Evolutionary conservation across 1,140 invertebrate genomes (phyloP).

Genomic region (Saxidomus purpurata): DNA sequence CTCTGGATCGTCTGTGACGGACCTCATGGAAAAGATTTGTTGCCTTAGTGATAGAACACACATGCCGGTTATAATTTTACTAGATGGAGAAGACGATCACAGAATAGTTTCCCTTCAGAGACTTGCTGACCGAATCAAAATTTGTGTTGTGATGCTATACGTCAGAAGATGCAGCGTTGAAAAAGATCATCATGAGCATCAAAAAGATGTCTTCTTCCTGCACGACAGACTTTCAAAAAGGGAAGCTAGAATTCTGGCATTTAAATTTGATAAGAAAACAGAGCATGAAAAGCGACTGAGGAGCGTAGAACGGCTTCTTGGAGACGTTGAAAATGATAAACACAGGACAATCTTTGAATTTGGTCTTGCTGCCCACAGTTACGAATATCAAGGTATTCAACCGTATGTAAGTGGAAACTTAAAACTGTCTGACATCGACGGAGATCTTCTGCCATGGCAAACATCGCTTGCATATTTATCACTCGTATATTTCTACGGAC

Average conservation of each 20-base stretch:
- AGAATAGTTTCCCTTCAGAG: constrained; percentile 58
- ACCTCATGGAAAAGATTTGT: constrained; percentile 50
- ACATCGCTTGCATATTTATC: constrained; percentile 68
- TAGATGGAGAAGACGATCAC: constrained; percentile 76
- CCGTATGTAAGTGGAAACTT: constrained; percentile 60
- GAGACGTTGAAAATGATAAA: constrained; percentile 46
- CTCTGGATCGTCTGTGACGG: not conserved
- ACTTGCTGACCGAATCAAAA: not conserved
- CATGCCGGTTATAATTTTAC: constrained; percentile 61
- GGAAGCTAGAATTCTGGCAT: constrained; percentile 58
- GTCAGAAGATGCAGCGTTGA: constrained; percentile 58
- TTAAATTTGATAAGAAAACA: constrained; percentile 4
- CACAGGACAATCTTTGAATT: constrained; percentile 68
- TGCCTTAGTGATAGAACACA: constrained; percentile 60
- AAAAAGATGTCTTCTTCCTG: constrained; percentile 38
- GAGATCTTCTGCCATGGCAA: constrained; percentile 48
- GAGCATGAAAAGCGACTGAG: not conserved
- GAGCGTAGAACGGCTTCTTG: not conserved
- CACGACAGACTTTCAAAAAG: constrained; percentile 26
- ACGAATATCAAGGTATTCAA: constrained; percentile 68
- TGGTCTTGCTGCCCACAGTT: constrained; percentile 67
- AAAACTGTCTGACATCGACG: not conserved
- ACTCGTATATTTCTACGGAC: constrained; percentile 74
- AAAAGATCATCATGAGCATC: not conserved
- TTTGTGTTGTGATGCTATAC: constrained; percentile 60